Evolutionary conservation across 1,140 invertebrate species (phyloP).

Genomic region (Drosophila virilis): DNA sequence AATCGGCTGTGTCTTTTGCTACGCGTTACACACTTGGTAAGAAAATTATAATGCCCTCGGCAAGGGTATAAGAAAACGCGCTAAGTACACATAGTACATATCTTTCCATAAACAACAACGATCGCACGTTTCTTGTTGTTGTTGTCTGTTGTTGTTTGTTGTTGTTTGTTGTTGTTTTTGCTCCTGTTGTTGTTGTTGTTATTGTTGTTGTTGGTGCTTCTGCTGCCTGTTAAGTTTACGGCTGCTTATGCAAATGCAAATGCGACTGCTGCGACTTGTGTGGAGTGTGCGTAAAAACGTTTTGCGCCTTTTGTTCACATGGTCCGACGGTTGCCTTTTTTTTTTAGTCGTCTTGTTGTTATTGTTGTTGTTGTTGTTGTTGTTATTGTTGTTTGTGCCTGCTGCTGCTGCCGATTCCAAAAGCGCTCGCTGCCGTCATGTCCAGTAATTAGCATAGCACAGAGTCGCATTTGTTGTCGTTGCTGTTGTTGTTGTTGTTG

Average conservation of each 20-base stretch:
- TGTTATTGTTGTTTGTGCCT: conserved; percentile 34
- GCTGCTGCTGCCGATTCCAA: conserved; percentile 46
- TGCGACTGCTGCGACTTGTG: conserved; percentile 52
- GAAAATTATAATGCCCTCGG: too few species aligned
- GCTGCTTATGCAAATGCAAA: conserved; percentile 79
- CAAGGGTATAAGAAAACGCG: background rate
- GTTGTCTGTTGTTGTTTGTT: conserved; percentile 7
- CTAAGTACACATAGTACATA: conserved; percentile 36
- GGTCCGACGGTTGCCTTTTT: conserved; percentile 37
- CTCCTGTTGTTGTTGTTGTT: conserved; percentile 28
- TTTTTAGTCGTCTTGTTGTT: conserved; percentile 9
- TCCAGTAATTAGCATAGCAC: conserved; percentile 81
- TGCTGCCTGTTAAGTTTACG: conserved; percentile 50
- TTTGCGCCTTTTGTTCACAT: conserved; percentile 64
- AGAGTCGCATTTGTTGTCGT: conserved; percentile 49
- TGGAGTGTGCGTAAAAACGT: conserved; percentile 74
- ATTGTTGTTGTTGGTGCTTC: conserved; percentile 5
- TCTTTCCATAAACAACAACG: conserved; percentile 30
- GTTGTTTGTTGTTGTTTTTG: conserved; percentile 4
- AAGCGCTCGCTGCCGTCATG: conserved; percentile 68
- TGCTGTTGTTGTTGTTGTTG: conserved; percentile 32
- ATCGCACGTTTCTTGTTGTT: conserved; percentile 14
- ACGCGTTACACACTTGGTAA: too few species aligned
- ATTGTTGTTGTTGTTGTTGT: conserved; percentile 15
- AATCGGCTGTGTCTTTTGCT: too few species aligned